Base-by-base conservation (phyloP, 2,113 vertebrate species). In the Picathartes gymnocephalus region DNA sequence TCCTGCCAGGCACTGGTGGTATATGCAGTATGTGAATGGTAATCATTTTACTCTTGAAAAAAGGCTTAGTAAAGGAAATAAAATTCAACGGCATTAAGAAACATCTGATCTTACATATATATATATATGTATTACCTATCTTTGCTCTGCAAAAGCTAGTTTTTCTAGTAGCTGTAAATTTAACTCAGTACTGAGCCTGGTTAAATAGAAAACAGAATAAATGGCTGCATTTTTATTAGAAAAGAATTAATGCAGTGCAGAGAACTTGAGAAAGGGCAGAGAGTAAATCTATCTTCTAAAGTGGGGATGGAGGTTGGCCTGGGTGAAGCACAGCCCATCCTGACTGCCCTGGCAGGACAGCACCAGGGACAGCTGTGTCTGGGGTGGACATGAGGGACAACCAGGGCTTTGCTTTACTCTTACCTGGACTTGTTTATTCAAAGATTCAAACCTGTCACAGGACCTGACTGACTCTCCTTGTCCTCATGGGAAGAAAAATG, bases 301-400 rank as follows among this genome's bases (percentile, higher is more conserved):
- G 39, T 4, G 3, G 53, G 28, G 16, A 5, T 21, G 44, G 25
- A 79, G 23, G 8, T 3, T 50, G 33, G 37, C 15, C 28, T 25
- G 51, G 56, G 44, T 20, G 48, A 76, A 53, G 81, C 42, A 30
- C 21, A 69, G 85, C 70, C 54, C 18, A 35, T 30, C 58, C 62
- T 47, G 57, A 2, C 12, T 30, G 60, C 33, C 50, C 87, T n/a
- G 77, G 35, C 58, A 73, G 68, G 21, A 25, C 11, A 39, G 44
- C 44, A 5, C 2, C 0, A 3, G 58, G 64, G 58, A 23, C 28
- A 27, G 53, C 48, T 31, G 31, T 5, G 10, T 0, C 76, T 50
- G 23, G 6, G 23, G 48, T 7, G 1, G 4, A 3, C 81, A 23
- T 0, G 20, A 51, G 15, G 50, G 23, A 78, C 81, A 73, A 2